A percentile compares a stretch with the other conserved stretches of the same genome.
Conservation (phyloP, 2,797 vertebrate species). For the Notolabrus celidotus region DNA sequence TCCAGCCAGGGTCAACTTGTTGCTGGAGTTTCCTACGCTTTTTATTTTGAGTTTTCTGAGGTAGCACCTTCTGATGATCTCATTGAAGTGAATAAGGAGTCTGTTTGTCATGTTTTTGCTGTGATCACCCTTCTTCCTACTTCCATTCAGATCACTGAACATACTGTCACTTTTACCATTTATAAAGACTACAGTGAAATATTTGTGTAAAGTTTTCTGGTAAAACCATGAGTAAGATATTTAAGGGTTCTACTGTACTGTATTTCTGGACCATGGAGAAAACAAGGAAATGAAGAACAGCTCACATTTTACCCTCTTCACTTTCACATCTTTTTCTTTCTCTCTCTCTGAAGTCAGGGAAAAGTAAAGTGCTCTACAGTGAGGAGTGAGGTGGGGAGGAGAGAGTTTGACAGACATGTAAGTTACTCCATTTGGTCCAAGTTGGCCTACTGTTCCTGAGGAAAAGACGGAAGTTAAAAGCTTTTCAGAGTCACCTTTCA, state of each 20-base stretch:
- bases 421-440: conserved; percentile 1
- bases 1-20: neutral
- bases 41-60: neutral
- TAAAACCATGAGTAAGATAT: neutral
- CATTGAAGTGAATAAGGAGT: conserved; percentile 13
- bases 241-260: neutral
- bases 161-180: neutral
- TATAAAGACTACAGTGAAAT: neutral
- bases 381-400: neutral
- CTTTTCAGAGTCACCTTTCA: conserved; percentile 8
- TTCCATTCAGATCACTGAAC: too few relatives aligned
- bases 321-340: neutral
- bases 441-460: neutral
- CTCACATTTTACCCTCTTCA: neutral
- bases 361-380: neutral
- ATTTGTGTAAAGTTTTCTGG: neutral
- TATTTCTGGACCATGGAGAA: neutral
- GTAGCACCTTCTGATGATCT: neutral
- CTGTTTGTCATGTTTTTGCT: conserved; percentile 1
- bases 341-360: neutral
- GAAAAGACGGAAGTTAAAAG: neutral
- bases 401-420: conserved; percentile 4
- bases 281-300: neutral
- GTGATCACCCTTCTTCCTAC: neutral
- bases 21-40: neutral